Evolutionary conservation across 2,888 invertebrate species (phyloP).

Genomic region (Leucophenga maculata): DNA sequence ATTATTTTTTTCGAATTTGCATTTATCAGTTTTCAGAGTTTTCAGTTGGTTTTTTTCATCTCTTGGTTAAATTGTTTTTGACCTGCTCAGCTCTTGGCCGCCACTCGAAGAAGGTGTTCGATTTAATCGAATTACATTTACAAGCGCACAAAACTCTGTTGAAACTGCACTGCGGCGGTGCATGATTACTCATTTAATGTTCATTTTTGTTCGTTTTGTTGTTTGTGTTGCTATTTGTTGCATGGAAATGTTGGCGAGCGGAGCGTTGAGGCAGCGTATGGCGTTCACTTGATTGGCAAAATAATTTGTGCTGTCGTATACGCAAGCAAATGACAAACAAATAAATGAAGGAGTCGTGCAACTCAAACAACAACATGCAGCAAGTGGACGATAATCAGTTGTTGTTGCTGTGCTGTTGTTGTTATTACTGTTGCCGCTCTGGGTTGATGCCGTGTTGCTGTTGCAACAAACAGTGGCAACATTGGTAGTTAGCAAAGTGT

Average conservation of each 20-base stretch:
- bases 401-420: constrained; percentile 5
- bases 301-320: constrained; percentile 23
- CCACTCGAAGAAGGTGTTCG: constrained; percentile 13
- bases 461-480: background rate
- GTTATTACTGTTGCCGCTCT: background rate
- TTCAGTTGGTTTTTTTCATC: constrained; percentile 6
- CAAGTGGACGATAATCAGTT: constrained; percentile 23
- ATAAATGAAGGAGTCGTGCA: constrained; percentile 21
- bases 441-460: background rate
- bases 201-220: background rate
- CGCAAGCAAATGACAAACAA: constrained; percentile 24
- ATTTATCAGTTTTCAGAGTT: background rate
- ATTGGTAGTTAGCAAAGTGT: background rate
- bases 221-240: background rate
- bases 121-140: constrained; percentile 22
- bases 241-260: background rate
- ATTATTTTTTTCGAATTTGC: constrained; percentile 2
- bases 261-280: background rate
- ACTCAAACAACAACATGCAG: constrained; percentile 1
- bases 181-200: constrained; percentile 15
- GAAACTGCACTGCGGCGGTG: no score
- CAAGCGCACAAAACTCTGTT: background rate
- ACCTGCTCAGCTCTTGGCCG: background rate
- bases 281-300: constrained; percentile 22
- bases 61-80: constrained; percentile 4